phyloP scores from a whole-genome alignment of 2,888 invertebrate genomes.

The Beris morrisii region DNA sequence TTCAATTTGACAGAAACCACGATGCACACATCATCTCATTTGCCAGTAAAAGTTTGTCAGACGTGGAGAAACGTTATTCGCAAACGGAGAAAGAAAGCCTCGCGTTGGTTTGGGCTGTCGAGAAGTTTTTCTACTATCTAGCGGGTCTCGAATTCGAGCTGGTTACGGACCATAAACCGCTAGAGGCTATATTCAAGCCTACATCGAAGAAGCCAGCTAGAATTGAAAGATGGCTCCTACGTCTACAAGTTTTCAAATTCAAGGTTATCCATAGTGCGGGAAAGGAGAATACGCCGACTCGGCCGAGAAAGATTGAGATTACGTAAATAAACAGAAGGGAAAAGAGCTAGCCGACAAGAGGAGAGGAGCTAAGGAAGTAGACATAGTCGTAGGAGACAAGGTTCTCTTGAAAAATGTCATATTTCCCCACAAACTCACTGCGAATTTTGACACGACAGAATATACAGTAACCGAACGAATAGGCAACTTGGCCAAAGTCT shows the following conservation, averaged over 20 bases:
- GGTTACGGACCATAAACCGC: slow-evolving; percentile 43
- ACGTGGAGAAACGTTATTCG: slow-evolving; percentile 42
- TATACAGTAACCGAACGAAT: too few relatives aligned
- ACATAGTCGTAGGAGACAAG: not conserved
- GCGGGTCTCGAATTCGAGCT: slow-evolving; percentile 52
- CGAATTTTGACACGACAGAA: too few relatives aligned
- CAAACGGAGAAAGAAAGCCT: slow-evolving; percentile 48
- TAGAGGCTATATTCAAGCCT: slow-evolving; percentile 45
- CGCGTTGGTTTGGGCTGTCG: slow-evolving; percentile 47
- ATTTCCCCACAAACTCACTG: too few relatives aligned
- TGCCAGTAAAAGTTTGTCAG: not conserved
- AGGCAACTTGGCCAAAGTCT: too few relatives aligned
- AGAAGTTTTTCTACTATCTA: slow-evolving; percentile 52
- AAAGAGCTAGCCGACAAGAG: slow-evolving; percentile 22
- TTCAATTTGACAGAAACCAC: slow-evolving; percentile 9
- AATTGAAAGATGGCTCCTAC: slow-evolving; percentile 42
- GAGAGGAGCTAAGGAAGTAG: not conserved
- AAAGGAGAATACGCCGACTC: slow-evolving; percentile 38
- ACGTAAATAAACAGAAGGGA: slow-evolving; percentile 30
- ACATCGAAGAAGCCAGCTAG: slow-evolving; percentile 43
- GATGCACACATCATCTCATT: slow-evolving; percentile 42
- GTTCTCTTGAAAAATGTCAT: not conserved
- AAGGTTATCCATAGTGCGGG: slow-evolving; percentile 40
- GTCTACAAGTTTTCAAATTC: slow-evolving; percentile 41
- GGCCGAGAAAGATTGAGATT: slow-evolving; percentile 10